Conservation (phyloP, 2,888 invertebrate species). For the Loripinus fragilis region DNA sequence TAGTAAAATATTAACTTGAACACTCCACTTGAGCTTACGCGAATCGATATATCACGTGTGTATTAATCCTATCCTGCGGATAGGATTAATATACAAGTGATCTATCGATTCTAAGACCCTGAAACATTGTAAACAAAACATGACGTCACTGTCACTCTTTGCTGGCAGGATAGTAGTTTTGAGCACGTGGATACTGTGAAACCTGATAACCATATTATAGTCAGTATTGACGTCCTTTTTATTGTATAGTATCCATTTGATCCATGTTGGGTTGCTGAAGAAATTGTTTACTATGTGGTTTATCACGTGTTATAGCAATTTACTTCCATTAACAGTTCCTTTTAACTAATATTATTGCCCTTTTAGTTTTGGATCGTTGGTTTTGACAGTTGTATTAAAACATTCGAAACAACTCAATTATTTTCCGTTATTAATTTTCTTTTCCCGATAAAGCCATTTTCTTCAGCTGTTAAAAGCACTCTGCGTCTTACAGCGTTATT, state of each 20-base stretch:
- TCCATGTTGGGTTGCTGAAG: background rate
- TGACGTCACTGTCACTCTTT: too few species aligned
- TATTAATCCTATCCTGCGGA: too few species aligned
- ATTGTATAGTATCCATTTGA: background rate
- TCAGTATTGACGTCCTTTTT: background rate
- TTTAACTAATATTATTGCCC: conserved; percentile 24
- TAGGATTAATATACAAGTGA: too few species aligned
- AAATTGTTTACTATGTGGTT: background rate
- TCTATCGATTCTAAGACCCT: too few species aligned
- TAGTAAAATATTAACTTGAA: too few species aligned
- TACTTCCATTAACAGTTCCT: conserved; percentile 1
- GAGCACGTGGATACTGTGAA: too few species aligned
- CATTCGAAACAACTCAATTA: conserved; percentile 22
- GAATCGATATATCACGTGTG: too few species aligned
- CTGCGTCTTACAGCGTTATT: conserved; percentile 9
- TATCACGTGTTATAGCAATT: conserved; percentile 27
- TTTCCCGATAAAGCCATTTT: conserved; percentile 15
- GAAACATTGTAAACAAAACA: too few species aligned
- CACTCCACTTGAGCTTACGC: too few species aligned
- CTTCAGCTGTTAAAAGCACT: conserved; percentile 18
- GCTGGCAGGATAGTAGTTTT: too few species aligned
- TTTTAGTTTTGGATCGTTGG: conserved; percentile 42
- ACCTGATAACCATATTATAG: too few species aligned
- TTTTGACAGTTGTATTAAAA: conserved; percentile 49
- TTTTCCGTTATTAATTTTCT: conserved; percentile 17